A percentile compares a stretch with the other conserved stretches of the same genome.
phyloP scores from a whole-genome alignment of 2,113 vertebrate species.

The Pleuronectes platessa region DNA sequence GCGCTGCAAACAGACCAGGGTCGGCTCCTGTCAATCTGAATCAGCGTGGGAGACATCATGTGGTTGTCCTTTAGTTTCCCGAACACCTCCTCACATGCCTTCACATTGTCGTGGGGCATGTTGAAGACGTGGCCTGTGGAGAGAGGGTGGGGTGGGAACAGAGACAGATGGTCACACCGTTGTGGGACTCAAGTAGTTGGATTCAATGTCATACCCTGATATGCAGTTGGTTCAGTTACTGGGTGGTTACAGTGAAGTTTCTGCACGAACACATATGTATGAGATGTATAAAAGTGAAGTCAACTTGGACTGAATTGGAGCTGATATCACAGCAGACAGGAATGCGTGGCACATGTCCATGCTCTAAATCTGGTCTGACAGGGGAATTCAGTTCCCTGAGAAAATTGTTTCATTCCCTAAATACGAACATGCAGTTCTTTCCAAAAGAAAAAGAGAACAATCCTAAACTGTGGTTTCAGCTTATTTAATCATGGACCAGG shows the following conservation, averaged over 20 bases:
- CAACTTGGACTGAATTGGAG: slow-evolving; percentile 18
- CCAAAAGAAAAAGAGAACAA: slow-evolving; percentile 26
- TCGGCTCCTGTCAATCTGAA: slow-evolving; percentile 92
- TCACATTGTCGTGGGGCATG: slow-evolving; percentile 98
- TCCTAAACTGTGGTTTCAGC: slow-evolving; percentile 18
- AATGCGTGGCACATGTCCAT: slow-evolving; percentile 49
- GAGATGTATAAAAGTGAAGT: slow-evolving; percentile 1
- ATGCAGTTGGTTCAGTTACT: no score
- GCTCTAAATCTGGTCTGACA: slow-evolving; percentile 36
- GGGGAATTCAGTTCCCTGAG: slow-evolving; percentile 55
- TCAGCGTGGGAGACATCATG: slow-evolving; percentile 99
- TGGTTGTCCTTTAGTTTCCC: slow-evolving; percentile 94
- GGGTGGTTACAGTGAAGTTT: not conserved
- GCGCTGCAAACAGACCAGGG: slow-evolving; percentile 97
- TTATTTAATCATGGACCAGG: slow-evolving; percentile 22
- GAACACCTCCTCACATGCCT: slow-evolving; percentile 94
- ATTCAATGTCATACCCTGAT: not conserved
- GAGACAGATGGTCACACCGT: slow-evolving; percentile 14
- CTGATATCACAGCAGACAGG: slow-evolving; percentile 55
- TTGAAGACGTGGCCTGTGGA: slow-evolving; percentile 94
- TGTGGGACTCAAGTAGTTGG: not conserved
- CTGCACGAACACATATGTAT: slow-evolving; percentile 2
- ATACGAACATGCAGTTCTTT: slow-evolving; percentile 32
- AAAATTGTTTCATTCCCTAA: slow-evolving; percentile 49
- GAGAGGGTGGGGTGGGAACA: not conserved